phyloP scores from a whole-genome alignment of 2,113 vertebrate species.

The Tor tambroides region DNA sequence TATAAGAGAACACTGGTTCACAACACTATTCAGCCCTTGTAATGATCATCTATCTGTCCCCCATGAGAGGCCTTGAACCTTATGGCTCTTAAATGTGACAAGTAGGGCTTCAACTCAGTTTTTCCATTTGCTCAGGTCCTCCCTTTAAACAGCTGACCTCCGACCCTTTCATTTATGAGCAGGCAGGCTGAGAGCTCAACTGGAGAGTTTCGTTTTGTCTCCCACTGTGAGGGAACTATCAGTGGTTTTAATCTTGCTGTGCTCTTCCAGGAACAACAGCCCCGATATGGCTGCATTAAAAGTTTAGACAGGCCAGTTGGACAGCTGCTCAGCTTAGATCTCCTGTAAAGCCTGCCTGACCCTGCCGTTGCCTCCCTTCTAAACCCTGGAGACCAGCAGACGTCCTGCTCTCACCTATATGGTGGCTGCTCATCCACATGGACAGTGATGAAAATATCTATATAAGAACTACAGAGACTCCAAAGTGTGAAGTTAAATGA shows the following conservation, averaged over 20 bases:
- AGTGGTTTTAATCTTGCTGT: slow-evolving; percentile 39
- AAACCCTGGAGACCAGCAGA: slow-evolving; percentile 1
- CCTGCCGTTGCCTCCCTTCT: not conserved
- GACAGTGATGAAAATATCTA: not conserved
- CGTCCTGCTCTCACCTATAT: not conserved
- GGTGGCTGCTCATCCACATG: slow-evolving; percentile 7
- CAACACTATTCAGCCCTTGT: not conserved
- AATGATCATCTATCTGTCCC: not conserved
- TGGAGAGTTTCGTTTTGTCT: slow-evolving; percentile 18
- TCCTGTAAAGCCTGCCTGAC: slow-evolving; percentile 30
- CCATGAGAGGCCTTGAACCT: not conserved
- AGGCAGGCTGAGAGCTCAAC: slow-evolving; percentile 22
- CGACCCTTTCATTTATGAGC: slow-evolving; percentile 44
- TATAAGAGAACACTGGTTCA: not conserved
- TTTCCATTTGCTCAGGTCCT: slow-evolving; percentile 56
- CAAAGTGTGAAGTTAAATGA: not conserved
- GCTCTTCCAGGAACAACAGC: slow-evolving; percentile 40
- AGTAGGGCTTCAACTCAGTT: slow-evolving; percentile 48
- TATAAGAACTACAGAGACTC: not conserved
- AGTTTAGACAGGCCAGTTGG: slow-evolving; percentile 32
- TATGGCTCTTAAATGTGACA: slow-evolving; percentile 32
- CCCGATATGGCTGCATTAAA: slow-evolving; percentile 35
- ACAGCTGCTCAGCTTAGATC: slow-evolving; percentile 36
- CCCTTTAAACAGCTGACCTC: slow-evolving; percentile 34
- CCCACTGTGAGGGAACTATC: slow-evolving; percentile 45